These are phyloP conservation scores for Neodiprion pinetum DNA, from an alignment of 1,140 invertebrate species.

Conservation along the genomic window DNA sequence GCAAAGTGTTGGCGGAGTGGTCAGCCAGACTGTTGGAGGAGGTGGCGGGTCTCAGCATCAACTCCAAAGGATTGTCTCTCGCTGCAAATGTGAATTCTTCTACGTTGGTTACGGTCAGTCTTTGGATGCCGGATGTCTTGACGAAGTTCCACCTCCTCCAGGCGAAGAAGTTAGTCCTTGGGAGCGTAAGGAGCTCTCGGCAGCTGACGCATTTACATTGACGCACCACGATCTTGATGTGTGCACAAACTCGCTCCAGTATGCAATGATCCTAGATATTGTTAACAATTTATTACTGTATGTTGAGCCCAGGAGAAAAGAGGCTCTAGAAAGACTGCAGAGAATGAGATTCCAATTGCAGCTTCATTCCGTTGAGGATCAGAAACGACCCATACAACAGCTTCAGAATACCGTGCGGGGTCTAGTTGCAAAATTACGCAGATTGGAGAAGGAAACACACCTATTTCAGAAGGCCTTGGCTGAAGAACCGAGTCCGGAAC, in stretches of 20 bases:
- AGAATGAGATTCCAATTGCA: slow-evolving; percentile 93
- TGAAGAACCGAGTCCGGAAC: slow-evolving; percentile 73
- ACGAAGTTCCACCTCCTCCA: slow-evolving; percentile 72
- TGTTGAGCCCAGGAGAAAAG: slow-evolving; percentile 94
- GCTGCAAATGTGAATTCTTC: slow-evolving; percentile 98
- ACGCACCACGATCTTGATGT: slow-evolving; percentile 99
- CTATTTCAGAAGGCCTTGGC: slow-evolving; percentile 81
- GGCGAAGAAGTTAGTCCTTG: slow-evolving; percentile 75
- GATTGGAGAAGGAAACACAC: slow-evolving; percentile 91
- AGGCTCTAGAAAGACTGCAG: slow-evolving; percentile 86
- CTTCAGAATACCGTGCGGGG: slow-evolving; percentile 87
- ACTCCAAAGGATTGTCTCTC: slow-evolving; percentile 93
- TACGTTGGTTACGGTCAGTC: slow-evolving; percentile 94
- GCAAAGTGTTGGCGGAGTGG: slow-evolving; percentile 94
- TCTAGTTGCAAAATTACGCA: slow-evolving; percentile 79
- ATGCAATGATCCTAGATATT: slow-evolving; percentile 95
- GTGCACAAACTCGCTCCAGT: slow-evolving; percentile 95
- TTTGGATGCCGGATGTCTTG: slow-evolving; percentile 72
- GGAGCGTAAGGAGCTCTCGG: slow-evolving; percentile 78
- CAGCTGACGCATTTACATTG: slow-evolving; percentile 95
- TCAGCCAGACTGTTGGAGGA: slow-evolving; percentile 90
- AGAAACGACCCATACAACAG: slow-evolving; percentile 89
- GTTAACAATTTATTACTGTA: slow-evolving; percentile 97
- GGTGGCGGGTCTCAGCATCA: slow-evolving; percentile 69
- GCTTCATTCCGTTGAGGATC: slow-evolving; percentile 88